These are phyloP conservation scores for Leiothrix lutea DNA, from an alignment of 2,113 vertebrate genomes.

Conservation along the genomic window DNA sequence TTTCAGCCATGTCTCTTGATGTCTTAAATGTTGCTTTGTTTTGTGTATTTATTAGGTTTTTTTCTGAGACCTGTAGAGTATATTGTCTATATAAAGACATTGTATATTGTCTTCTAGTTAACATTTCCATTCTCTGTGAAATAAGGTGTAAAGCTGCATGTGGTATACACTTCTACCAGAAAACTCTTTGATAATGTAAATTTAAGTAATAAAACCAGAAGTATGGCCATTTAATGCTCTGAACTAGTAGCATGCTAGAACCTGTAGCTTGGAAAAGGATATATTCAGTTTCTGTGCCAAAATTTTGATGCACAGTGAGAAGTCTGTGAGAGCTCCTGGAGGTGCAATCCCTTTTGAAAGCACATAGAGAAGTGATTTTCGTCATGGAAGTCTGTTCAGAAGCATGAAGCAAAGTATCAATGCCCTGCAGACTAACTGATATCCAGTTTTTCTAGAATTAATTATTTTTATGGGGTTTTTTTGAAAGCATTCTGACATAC, in stretches of 20 bases:
- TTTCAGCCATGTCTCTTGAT: conserved; percentile 17
- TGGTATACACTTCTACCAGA: background rate
- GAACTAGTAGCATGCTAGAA: background rate
- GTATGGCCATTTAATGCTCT: background rate
- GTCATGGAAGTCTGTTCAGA: background rate
- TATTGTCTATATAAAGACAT: too few relatives aligned
- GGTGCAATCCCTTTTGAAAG: background rate
- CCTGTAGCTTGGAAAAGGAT: background rate
- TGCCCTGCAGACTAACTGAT: background rate
- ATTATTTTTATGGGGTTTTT: background rate
- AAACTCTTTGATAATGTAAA: background rate
- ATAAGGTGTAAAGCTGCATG: background rate
- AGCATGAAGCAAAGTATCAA: background rate
- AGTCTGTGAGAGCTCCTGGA: background rate
- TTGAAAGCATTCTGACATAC: background rate
- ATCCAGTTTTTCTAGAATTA: background rate
- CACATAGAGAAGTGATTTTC: background rate
- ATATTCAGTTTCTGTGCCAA: background rate
- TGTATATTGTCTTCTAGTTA: background rate
- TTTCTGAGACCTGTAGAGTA: background rate
- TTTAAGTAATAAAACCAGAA: background rate
- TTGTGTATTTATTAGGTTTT: background rate
- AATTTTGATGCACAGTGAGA: background rate
- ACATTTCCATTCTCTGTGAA: background rate
- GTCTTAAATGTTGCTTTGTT: conserved; percentile 24